A percentile compares a stretch with the other conserved stretches of the same genome.
Evolutionary conservation across 2,888 invertebrate genomes (phyloP).

Genomic region (Strigamia crassipes): DNA sequence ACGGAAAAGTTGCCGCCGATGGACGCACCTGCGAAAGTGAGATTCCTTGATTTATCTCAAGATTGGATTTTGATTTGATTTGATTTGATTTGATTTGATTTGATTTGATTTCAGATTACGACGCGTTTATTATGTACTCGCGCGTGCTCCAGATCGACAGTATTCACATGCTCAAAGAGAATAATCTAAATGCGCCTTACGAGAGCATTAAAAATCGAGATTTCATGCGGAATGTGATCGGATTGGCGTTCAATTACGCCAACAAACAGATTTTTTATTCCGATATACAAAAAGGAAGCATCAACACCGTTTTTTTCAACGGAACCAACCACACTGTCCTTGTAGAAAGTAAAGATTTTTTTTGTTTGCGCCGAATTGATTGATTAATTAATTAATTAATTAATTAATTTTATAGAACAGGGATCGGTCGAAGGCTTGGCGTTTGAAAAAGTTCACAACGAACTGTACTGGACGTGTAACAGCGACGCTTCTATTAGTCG

Average conservation of each 20-base stretch:
- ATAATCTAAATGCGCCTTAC: slow-evolving; percentile 76
- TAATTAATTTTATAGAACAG: slow-evolving; percentile 65
- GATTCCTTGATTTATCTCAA: neutral
- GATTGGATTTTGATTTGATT: neutral
- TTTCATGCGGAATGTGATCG: slow-evolving; percentile 82
- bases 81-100: neutral
- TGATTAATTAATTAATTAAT: neutral
- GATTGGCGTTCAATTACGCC: slow-evolving; percentile 77
- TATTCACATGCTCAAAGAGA: slow-evolving; percentile 73
- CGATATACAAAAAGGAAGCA: slow-evolving; percentile 83
- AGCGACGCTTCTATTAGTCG: slow-evolving; percentile 74
- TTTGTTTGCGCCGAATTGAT: too few relatives aligned
- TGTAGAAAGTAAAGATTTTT: slow-evolving; percentile 65
- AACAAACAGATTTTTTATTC: slow-evolving; percentile 78
- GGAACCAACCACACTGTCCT: slow-evolving; percentile 73
- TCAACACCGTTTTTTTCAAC: slow-evolving; percentile 80
- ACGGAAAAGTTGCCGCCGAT: slow-evolving; percentile 73
- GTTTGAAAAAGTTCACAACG: slow-evolving; percentile 70
- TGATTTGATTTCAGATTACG: slow-evolving; percentile 66
- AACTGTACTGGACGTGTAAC: slow-evolving; percentile 85
- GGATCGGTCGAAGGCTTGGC: slow-evolving; percentile 87
- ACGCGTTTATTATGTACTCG: slow-evolving; percentile 82
- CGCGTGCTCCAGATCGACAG: slow-evolving; percentile 80
- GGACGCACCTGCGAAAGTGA: slow-evolving; percentile 69
- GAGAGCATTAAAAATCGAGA: slow-evolving; percentile 73